Base-by-base conservation (phyloP, 1,140 invertebrate species). In the Hylaeus volcanicus region DNA sequence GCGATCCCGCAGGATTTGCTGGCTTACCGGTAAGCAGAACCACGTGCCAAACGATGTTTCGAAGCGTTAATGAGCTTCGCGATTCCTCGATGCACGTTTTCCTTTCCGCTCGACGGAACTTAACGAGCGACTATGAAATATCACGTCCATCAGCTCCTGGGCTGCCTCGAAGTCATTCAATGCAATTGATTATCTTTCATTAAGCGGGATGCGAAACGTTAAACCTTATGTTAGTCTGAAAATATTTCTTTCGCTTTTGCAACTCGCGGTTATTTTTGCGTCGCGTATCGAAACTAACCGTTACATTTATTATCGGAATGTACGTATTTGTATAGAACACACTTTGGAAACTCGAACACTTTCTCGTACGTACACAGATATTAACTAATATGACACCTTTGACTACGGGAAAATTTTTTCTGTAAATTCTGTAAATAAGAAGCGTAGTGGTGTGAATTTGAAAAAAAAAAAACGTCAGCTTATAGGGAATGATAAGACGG, bases 1-100 rank as follows among this genome's bases (percentile, higher is more conserved):
- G 58, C 53, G 71, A 74, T 71, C 61, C 45, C 26, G 70, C 56
- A 69, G 45, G 43, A 11, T 60, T 41, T 15, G n/a, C 41, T 79
- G 15, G 8, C n/a, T 55, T 37, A 37, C 15, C 63, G 45, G 78
- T 75, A 74, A 81, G 78, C 78, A 64, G 60, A 80, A 65, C 78
- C 51, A 5, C 65, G 12, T 26, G 60, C n/a, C 8, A 15, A 26
- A 15, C 70, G 64, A 79, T 74, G 76, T 61, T 70, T 75, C 64
- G 61, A 63, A 76, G 76, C 69, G 53, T 82, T 83, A 83, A 83
- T 79, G 82, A 83, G 82, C 56, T 41, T 55, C 55, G 15, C 77
- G 71, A 73, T 15, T 14, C 45, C 45, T 64, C 11, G 15, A 41
- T 11, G 43, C 26, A n/a, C 3, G 14, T 14, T 60, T 26, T n/a